phyloP scores from a whole-genome alignment of 2,888 invertebrate genomes.

The Noctua comes region DNA sequence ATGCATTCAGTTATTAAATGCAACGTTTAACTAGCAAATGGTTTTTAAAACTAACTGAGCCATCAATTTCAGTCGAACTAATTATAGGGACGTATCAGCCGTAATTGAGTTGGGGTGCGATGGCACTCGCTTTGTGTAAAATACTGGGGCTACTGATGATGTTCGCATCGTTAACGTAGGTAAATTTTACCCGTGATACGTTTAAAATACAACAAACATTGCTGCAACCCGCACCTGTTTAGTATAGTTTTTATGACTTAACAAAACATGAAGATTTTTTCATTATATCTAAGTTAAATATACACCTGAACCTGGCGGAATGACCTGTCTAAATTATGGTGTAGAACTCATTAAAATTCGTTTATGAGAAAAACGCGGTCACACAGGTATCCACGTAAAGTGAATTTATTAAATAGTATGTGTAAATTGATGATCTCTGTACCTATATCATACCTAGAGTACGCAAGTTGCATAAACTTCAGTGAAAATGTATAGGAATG shows the following conservation, averaged over 20 bases:
- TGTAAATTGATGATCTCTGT: not conserved
- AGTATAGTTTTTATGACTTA: not conserved
- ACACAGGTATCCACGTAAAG: not conserved
- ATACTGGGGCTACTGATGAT: conserved; percentile 9
- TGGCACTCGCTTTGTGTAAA: not conserved
- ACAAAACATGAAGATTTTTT: not conserved
- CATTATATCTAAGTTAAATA: not conserved
- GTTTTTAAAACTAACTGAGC: conserved; percentile 57
- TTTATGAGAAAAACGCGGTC: not conserved
- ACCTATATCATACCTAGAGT: not conserved
- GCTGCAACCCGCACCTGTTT: not conserved
- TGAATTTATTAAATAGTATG: not conserved
- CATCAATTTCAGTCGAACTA: conserved; percentile 51
- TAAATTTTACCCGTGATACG: not conserved
- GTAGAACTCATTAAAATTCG: not conserved
- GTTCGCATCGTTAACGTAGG: not conserved
- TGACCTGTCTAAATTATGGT: not conserved
- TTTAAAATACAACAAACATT: not conserved
- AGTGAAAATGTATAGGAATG: not conserved
- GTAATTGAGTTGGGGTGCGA: conserved; percentile 30
- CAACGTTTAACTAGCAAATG: conserved; percentile 51
- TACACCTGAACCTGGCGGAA: not conserved
- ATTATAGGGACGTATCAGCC: conserved; percentile 27
- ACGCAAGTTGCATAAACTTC: not conserved
- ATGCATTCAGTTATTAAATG: conserved; percentile 55